phyloP scores from a whole-genome alignment of 2,113 vertebrate genomes.

The Istiophorus platypterus region DNA sequence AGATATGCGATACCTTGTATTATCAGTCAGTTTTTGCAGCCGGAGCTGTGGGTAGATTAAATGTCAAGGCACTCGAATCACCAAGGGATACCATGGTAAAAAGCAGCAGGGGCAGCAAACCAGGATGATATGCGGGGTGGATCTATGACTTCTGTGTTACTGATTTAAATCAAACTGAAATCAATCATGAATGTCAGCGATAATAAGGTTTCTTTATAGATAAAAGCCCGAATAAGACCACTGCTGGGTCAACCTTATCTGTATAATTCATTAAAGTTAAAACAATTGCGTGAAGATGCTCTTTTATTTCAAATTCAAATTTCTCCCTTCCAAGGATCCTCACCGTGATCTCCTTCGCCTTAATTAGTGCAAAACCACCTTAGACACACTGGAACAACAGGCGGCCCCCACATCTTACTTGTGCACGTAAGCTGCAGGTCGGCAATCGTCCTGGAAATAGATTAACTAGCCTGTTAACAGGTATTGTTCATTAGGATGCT shows the following conservation, averaged over 20 bases:
- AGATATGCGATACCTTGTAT: conserved; percentile 19
- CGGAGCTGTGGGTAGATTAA: conserved; percentile 23
- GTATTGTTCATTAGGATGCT: conserved; percentile 57
- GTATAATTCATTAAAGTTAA: conserved; percentile 41
- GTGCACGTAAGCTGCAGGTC: conserved; percentile 61
- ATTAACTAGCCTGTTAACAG: conserved; percentile 53
- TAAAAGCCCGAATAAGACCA: not conserved
- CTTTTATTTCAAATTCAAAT: conserved; percentile 39
- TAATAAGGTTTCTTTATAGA: not conserved
- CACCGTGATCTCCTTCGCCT: conserved; percentile 54
- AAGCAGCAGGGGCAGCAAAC: conserved; percentile 6
- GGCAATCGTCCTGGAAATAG: conserved; percentile 32
- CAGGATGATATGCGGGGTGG: conserved; percentile 7
- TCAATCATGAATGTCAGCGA: not conserved
- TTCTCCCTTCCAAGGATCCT: conserved; percentile 19
- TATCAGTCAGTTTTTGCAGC: conserved; percentile 15
- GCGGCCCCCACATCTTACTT: conserved; percentile 33
- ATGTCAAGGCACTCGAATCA: conserved; percentile 45
- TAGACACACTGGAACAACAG: conserved; percentile 52
- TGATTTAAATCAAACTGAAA: conserved; percentile 20
- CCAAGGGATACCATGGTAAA: conserved; percentile 6
- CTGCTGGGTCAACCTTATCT: conserved; percentile 23
- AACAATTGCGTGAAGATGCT: conserved; percentile 39
- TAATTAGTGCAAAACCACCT: conserved; percentile 61
- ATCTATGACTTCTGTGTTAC: conserved; percentile 20